phyloP scores from a whole-genome alignment of 1,140 invertebrate genomes.

The Goniozus legneri region DNA sequence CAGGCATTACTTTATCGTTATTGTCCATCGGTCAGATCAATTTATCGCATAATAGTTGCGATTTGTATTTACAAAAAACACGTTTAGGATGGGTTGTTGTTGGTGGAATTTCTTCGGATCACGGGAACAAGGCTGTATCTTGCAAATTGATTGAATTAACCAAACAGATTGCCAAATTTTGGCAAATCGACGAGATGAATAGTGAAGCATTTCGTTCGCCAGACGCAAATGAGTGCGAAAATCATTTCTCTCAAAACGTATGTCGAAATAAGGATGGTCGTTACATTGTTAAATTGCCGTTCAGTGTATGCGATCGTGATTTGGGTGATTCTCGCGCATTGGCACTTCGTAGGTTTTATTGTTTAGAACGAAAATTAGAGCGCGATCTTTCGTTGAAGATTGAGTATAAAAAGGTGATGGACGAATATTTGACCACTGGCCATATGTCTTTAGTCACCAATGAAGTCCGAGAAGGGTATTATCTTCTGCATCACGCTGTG shows the following conservation, averaged over 20 bases:
- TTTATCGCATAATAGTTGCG: neutral
- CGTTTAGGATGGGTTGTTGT: neutral
- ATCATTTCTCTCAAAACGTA: too few species aligned
- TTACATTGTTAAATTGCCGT: neutral
- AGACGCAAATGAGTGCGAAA: too few species aligned
- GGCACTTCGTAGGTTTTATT: neutral
- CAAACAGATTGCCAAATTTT: too few species aligned
- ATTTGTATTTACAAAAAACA: constrained; percentile 1
- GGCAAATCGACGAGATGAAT: too few species aligned
- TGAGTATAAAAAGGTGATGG: neutral
- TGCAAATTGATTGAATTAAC: too few species aligned
- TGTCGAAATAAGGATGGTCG: too few species aligned
- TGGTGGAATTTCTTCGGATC: neutral
- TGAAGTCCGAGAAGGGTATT: neutral
- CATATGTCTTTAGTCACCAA: neutral
- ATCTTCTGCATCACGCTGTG: neutral
- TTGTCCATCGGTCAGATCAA: neutral
- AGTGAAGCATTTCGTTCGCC: too few species aligned
- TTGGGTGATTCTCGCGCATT: neutral
- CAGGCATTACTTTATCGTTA: constrained; percentile 1
- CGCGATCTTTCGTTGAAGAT: neutral
- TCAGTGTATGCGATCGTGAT: neutral
- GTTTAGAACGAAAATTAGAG: neutral
- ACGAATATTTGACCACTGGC: neutral
- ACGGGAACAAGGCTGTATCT: too few species aligned